phyloP scores from a whole-genome alignment of 2,888 invertebrate species.

The Stratiomys singularior region DNA sequence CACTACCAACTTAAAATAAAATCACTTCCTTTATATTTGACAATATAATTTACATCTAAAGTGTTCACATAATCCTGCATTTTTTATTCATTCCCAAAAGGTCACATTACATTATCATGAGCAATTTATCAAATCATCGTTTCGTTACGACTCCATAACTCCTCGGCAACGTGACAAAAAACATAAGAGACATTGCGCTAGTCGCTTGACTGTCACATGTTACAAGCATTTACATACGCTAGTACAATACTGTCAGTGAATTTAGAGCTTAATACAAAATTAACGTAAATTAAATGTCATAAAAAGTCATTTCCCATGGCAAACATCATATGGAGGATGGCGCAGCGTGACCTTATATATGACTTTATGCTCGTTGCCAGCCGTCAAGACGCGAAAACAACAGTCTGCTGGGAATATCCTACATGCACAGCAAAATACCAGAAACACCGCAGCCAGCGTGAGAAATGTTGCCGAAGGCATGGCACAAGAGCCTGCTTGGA shows the following conservation, averaged over 20 bases:
- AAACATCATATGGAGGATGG: conserved; percentile 33
- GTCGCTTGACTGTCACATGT: conserved; percentile 13
- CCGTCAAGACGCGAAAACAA: conserved; percentile 33
- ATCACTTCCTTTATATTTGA: no score
- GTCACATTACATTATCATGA: conserved; percentile 8
- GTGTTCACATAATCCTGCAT: no score
- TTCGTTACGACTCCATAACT: conserved; percentile 17
- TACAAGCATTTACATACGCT: not conserved
- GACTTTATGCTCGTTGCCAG: conserved; percentile 10
- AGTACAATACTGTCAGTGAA: conserved; percentile 31
- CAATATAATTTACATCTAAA: no score
- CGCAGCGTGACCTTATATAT: conserved; percentile 21
- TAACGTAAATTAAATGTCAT: conserved; percentile 50
- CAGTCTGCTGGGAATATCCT: conserved; percentile 29
- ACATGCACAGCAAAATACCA: not conserved
- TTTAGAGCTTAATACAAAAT: conserved; percentile 50
- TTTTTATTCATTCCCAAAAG: no score
- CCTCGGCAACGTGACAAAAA: not conserved
- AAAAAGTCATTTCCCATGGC: conserved; percentile 43
- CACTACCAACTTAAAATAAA: no score
- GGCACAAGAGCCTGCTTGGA: conserved; percentile 23
- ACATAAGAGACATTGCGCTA: not conserved
- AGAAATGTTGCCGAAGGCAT: conserved; percentile 10
- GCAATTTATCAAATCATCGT: conserved; percentile 35
- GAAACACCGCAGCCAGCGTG: not conserved